These are phyloP conservation scores for Anableps anableps DNA, from an alignment of 2,797 vertebrate species.

Conservation along the genomic window DNA sequence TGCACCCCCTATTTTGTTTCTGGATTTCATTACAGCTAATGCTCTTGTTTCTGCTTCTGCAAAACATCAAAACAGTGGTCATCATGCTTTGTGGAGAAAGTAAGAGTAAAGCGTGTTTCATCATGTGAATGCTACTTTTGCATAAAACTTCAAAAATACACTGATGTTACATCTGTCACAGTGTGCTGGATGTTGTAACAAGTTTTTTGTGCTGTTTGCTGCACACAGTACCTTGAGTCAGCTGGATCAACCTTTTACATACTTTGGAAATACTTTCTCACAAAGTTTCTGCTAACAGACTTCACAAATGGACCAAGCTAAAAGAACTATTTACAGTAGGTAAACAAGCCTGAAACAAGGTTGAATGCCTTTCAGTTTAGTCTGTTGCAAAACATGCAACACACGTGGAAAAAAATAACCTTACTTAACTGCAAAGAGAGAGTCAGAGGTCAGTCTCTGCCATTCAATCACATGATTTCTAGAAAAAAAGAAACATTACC, in stretches of 20 bases:
- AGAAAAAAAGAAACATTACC: neutral
- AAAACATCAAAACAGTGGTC: conserved; percentile 42
- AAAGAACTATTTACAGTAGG: neutral
- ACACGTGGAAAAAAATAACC: neutral
- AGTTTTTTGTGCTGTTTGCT: conserved; percentile 33
- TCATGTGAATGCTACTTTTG: neutral
- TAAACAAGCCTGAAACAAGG: neutral
- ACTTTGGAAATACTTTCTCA: conserved; percentile 35
- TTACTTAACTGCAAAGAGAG: neutral
- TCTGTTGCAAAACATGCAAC: neutral
- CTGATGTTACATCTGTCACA: conserved; percentile 13
- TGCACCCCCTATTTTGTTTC: conserved; percentile 22
- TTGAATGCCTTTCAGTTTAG: neutral
- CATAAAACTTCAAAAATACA: conserved; percentile 17
- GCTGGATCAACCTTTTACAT: conserved; percentile 52
- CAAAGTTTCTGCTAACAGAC: conserved; percentile 29
- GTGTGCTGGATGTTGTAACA: conserved; percentile 26
- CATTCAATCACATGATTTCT: neutral
- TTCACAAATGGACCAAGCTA: neutral
- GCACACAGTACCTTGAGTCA: conserved; percentile 24
- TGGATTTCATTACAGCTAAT: conserved; percentile 60
- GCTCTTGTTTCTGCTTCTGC: conserved; percentile 39
- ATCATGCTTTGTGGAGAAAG: conserved; percentile 28
- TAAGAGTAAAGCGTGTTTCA: conserved; percentile 17
- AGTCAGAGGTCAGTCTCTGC: neutral